phyloP scores from a whole-genome alignment of 2,888 invertebrate species.

The Stegophylla sp. region DNA sequence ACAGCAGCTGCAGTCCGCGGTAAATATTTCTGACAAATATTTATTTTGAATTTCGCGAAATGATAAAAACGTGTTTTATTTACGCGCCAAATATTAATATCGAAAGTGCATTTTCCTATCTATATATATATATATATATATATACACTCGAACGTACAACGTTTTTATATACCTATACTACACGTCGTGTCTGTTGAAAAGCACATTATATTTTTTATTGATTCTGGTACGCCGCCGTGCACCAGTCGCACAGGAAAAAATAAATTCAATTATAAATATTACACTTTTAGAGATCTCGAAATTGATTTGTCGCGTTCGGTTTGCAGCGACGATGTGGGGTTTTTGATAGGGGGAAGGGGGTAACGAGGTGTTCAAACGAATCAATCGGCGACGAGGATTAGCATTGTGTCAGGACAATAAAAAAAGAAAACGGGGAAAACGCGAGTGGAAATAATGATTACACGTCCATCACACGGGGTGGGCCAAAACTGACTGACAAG shows the following conservation, averaged over 20 bases:
- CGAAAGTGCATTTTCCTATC: background rate
- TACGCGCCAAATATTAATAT: conserved; percentile 7
- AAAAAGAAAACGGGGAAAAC: too few relatives aligned
- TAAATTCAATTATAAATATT: conserved; percentile 17
- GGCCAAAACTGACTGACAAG: too few relatives aligned
- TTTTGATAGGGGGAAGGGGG: too few relatives aligned
- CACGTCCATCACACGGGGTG: too few relatives aligned
- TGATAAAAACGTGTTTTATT: background rate
- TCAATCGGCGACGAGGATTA: background rate
- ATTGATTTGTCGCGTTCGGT: background rate
- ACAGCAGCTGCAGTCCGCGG: too few relatives aligned
- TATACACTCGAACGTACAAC: too few relatives aligned
- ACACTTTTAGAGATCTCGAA: background rate
- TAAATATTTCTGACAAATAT: background rate
- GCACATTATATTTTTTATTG: background rate
- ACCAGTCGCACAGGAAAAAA: background rate
- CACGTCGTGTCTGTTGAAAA: background rate
- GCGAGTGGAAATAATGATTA: too few relatives aligned
- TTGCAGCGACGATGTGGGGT: background rate
- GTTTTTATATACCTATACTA: background rate
- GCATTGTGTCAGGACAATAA: background rate
- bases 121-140: too few relatives aligned
- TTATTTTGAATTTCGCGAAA: background rate
- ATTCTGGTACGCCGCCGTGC: background rate
- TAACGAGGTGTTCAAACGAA: background rate